phyloP scores from a whole-genome alignment of 2,797 vertebrate species.

The Platalea minor region DNA sequence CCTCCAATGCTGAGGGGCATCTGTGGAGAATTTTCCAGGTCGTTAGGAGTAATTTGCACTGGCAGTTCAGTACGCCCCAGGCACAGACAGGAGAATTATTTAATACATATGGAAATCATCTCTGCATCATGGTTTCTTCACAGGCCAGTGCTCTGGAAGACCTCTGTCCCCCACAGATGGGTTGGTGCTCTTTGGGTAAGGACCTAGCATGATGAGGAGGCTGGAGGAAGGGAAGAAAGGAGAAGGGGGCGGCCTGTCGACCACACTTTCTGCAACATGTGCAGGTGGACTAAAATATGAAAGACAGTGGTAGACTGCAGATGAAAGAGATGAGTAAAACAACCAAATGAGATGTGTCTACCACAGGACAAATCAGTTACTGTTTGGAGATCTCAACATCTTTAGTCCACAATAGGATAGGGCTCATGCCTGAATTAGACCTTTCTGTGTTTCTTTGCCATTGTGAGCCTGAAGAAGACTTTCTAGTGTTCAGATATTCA shows the following conservation, averaged over 20 bases:
- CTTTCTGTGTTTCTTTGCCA: not conserved
- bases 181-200: not conserved
- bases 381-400: not conserved
- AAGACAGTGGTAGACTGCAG: not conserved
- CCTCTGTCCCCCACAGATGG: not conserved
- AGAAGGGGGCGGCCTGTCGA: not conserved
- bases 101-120: not conserved
- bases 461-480: not conserved
- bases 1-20: not conserved
- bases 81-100: not conserved
- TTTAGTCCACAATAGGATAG: not conserved
- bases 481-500: conserved; percentile 30
- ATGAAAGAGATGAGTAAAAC: not conserved
- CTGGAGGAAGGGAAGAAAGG: not conserved
- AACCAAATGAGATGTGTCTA: not conserved
- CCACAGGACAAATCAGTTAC: not conserved
- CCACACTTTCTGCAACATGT: not conserved
- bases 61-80: not conserved
- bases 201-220: not conserved
- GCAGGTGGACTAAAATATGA: not conserved
- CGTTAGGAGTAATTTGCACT: conserved; percentile 15
- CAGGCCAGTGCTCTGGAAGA: not conserved
- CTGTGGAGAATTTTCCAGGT: not conserved
- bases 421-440: not conserved
- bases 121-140: not conserved